phyloP scores from a whole-genome alignment of 2,888 invertebrate species.

The Synergus itoensis region DNA sequence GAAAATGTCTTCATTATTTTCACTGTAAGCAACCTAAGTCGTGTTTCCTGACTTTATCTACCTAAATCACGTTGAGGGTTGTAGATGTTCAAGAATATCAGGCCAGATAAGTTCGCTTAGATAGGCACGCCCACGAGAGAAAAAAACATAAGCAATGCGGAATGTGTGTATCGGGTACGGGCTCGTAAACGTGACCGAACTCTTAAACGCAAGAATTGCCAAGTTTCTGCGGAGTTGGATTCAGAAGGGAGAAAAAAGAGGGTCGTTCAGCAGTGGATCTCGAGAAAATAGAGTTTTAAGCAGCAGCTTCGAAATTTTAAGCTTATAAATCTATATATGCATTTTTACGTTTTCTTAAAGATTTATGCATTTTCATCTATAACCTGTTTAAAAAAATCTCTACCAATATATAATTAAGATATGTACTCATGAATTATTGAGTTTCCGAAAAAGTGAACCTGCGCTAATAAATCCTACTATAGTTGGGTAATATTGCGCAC shows the following conservation, averaged over 20 bases:
- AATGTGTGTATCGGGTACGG: conserved; percentile 55
- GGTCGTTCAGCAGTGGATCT: conserved; percentile 30
- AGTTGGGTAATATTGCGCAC: too few relatives aligned
- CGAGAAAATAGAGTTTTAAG: conserved; percentile 29
- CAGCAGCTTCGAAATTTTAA: background rate
- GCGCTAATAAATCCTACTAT: too few relatives aligned
- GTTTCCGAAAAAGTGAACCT: too few relatives aligned
- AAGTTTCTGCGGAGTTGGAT: conserved; percentile 61
- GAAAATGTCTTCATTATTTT: conserved; percentile 29
- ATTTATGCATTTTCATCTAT: too few relatives aligned
- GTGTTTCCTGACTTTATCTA: background rate
- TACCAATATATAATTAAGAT: too few relatives aligned
- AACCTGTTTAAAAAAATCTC: too few relatives aligned
- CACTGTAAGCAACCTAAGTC: background rate
- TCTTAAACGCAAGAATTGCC: conserved; percentile 65
- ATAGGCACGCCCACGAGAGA: conserved; percentile 44
- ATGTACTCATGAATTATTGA: too few relatives aligned
- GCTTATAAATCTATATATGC: background rate
- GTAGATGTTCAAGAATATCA: conserved; percentile 34
- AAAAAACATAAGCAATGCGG: conserved; percentile 63
- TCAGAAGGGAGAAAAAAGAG: conserved; percentile 39
- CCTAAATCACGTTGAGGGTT: conserved; percentile 28
- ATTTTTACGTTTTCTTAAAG: background rate
- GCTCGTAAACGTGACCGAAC: conserved; percentile 69
- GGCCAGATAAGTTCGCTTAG: conserved; percentile 29